Conservation (phyloP, 2,888 invertebrate species). For the Megalurothrips usitatus region DNA sequence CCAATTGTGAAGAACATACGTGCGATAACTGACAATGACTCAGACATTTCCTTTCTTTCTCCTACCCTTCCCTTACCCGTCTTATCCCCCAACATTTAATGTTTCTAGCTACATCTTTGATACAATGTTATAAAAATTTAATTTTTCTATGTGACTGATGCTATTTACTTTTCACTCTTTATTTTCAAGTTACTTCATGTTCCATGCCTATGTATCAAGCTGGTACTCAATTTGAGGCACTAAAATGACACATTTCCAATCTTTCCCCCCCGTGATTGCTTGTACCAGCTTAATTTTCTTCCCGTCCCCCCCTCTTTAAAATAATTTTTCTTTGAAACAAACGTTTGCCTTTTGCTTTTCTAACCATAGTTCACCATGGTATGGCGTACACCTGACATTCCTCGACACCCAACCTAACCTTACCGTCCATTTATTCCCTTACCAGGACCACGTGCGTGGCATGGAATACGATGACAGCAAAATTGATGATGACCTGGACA, state of each 20-base stretch:
- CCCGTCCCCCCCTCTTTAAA: conserved; percentile 24
- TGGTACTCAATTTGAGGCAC: too few species aligned
- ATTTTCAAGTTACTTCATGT: too few species aligned
- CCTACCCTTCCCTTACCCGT: neutral
- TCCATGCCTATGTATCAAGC: too few species aligned
- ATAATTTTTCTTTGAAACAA: neutral
- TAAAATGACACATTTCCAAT: too few species aligned
- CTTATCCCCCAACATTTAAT: neutral
- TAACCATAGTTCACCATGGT: neutral
- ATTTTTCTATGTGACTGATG: too few species aligned
- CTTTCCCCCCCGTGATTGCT: neutral
- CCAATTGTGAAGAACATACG: neutral
- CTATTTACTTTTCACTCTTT: too few species aligned
- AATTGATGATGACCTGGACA: conserved; percentile 89
- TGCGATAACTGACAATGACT: conserved; percentile 17
- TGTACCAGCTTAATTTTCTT: conserved; percentile 1
- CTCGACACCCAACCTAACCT: neutral
- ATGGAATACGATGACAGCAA: conserved; percentile 81
- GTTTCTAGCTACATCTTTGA: neutral
- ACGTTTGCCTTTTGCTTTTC: neutral
- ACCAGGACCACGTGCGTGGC: conserved; percentile 59
- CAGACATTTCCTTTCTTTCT: neutral
- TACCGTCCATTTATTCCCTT: conserved; percentile 28
- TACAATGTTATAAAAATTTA: neutral
- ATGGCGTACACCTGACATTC: neutral